Evolutionary conservation across 2,113 vertebrate genomes (phyloP).

Genomic region (Nesoenas mayeri): DNA sequence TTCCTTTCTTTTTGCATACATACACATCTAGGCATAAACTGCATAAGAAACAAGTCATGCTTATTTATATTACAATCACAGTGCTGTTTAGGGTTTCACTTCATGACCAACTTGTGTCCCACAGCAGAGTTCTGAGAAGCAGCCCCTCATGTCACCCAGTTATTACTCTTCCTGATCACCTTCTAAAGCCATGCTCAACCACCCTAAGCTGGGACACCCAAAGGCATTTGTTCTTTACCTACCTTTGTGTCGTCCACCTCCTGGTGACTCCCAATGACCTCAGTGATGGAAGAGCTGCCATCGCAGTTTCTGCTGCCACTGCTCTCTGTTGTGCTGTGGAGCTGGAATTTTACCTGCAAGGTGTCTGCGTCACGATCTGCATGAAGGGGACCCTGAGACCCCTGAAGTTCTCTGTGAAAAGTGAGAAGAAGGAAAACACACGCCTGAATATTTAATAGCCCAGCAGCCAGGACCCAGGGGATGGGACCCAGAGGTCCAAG

Average conservation of each 20-base stretch:
- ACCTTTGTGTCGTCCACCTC: not conserved
- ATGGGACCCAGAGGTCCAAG: not conserved
- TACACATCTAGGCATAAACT: not conserved
- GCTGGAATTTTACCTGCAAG: not conserved
- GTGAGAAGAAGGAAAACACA: not conserved
- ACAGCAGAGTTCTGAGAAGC: not conserved
- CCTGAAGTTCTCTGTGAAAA: not conserved
- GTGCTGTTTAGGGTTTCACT: not conserved
- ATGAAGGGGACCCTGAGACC: not conserved
- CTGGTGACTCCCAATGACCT: not conserved
- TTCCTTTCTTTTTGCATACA: not conserved
- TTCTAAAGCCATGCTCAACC: not conserved
- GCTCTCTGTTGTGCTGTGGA: not conserved
- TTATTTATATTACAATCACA: not conserved
- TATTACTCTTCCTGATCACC: not conserved
- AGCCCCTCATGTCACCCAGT: not conserved
- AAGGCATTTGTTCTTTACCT: not conserved
- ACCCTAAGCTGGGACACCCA: not conserved
- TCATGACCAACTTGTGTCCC: not conserved
- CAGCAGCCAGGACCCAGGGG: not conserved
- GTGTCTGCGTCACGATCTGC: not conserved
- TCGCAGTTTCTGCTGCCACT: not conserved
- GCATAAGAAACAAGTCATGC: not conserved
- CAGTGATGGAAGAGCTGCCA: fast-evolving
- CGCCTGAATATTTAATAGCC: not conserved